Conservation (phyloP, 2,113 vertebrate genomes). For the Micromys minutus region DNA sequence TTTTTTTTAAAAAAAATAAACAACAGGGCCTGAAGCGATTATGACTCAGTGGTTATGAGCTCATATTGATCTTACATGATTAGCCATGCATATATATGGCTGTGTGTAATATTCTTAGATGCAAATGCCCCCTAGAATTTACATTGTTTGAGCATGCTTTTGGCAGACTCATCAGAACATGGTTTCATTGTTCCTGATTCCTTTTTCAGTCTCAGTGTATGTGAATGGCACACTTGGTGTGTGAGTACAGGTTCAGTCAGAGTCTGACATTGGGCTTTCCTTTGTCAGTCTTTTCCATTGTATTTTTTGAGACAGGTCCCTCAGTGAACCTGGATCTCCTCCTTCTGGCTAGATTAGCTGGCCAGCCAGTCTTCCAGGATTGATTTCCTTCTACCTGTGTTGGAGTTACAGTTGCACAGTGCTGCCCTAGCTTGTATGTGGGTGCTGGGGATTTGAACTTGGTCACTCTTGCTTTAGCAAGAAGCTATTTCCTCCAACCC, state of each 20-base stretch:
- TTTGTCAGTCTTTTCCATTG: neutral
- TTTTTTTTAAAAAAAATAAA: too few relatives aligned
- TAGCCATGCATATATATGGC: neutral
- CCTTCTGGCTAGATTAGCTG: neutral
- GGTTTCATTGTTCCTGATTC: neutral
- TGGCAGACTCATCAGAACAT: neutral
- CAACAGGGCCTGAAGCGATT: neutral
- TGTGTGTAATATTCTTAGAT: conserved; percentile 25
- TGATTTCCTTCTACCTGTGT: neutral
- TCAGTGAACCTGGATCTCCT: neutral
- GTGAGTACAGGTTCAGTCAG: neutral
- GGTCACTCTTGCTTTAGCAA: neutral
- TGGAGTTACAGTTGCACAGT: neutral
- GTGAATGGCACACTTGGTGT: neutral
- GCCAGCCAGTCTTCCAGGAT: neutral
- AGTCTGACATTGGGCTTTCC: neutral
- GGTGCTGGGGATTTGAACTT: neutral
- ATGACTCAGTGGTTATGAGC: neutral
- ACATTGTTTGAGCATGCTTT: neutral
- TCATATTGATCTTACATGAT: neutral
- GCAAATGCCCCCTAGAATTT: neutral
- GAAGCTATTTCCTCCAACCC: neutral
- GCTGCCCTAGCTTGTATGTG: neutral
- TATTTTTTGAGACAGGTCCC: too few relatives aligned
- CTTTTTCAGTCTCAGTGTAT: neutral